A percentile compares a stretch with the other conserved stretches of the same genome.
Evolutionary conservation across 2,113 vertebrate genomes (phyloP).

Genomic region (Ovis aries): ARS-UI_Ramb_v3.0 NC_056056.1:151392001-151392500

Average conservation of each 20-base stretch:
- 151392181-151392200: neutral
- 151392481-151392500: neutral
- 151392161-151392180: neutral
- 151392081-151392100: neutral
- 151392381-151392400: neutral
- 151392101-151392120: neutral
- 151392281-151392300: neutral
- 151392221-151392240: neutral
- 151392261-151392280: neutral
- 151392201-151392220: neutral
- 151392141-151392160: neutral
- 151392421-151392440: neutral
- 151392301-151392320: conserved; percentile 8
- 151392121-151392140: neutral
- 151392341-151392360: conserved; percentile 16
- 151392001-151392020: neutral
- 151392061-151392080: neutral
- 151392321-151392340: neutral
- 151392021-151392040: neutral
- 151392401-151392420: neutral
- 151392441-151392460: neutral
- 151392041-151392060: neutral
- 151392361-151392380: neutral
- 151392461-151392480: neutral
- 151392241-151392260: neutral